Conservation (phyloP, 2,888 invertebrate genomes). For the Alloscopus bannaensis region DNA sequence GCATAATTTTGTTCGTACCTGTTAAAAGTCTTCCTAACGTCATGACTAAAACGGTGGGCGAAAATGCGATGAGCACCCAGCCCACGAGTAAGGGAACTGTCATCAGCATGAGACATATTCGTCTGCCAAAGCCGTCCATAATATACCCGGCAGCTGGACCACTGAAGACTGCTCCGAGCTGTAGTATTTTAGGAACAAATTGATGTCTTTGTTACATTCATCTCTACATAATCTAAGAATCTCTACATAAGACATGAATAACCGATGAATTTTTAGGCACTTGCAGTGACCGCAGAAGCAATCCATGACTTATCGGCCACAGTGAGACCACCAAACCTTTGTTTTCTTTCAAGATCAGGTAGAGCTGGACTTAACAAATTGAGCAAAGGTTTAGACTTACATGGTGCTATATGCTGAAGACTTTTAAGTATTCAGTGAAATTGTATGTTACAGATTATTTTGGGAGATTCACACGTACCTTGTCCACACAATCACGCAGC, state of each 20-base stretch:
- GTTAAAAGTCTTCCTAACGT: constrained; percentile 76
- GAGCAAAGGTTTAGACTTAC: neutral
- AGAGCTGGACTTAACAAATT: constrained; percentile 56
- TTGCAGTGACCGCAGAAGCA: constrained; percentile 77
- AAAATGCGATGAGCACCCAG: constrained; percentile 75
- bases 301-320: constrained; percentile 78
- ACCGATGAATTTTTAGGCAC: constrained; percentile 18
- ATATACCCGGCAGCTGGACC: constrained; percentile 67
- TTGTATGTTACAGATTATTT: too few species aligned
- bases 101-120: constrained; percentile 54
- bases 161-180: constrained; percentile 62
- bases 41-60: constrained; percentile 75
- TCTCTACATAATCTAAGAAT: neutral
- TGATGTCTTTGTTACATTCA: neutral
- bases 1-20: constrained; percentile 41
- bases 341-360: constrained; percentile 54
- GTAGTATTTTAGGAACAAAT: constrained; percentile 2
- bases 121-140: constrained; percentile 64
- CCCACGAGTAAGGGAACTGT: constrained; percentile 75
- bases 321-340: constrained; percentile 74
- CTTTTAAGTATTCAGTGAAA: too few species aligned
- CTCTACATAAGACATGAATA: too few species aligned
- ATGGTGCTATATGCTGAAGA: too few species aligned
- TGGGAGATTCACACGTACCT: too few species aligned
- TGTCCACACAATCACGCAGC: constrained; percentile 59